phyloP scores from a whole-genome alignment of 2,113 vertebrate species.

The Taurulus bubalis region DNA sequence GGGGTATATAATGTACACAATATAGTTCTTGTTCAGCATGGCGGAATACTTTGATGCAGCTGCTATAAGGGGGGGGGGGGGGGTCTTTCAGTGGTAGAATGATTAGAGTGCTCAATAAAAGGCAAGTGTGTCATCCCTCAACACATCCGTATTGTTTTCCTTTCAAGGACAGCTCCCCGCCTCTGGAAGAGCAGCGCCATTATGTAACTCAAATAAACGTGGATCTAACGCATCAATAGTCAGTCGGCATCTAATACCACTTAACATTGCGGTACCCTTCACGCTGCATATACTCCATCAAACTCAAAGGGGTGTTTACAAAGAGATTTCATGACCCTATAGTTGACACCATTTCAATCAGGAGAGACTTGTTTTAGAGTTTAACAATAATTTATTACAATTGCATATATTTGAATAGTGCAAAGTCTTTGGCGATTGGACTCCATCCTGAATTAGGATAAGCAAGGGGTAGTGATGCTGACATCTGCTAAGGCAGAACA shows the following conservation, averaged over 20 bases:
- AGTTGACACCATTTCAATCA: neutral
- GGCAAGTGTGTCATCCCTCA: slow-evolving; percentile 35
- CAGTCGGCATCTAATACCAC: slow-evolving; percentile 61
- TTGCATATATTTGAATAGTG: no score
- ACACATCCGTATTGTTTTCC: slow-evolving; percentile 54
- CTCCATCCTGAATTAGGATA: no score
- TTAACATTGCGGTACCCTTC: slow-evolving; percentile 69
- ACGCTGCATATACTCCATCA: slow-evolving; percentile 13
- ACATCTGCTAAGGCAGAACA: no score
- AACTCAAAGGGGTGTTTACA: slow-evolving; percentile 10
- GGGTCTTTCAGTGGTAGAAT: slow-evolving; percentile 9
- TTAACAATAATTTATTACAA: no score
- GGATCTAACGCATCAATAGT: slow-evolving; percentile 55
- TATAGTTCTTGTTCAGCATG: neutral
- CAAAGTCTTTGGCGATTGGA: no score
- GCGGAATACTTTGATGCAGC: neutral
- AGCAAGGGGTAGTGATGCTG: no score
- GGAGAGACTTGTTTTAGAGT: no score
- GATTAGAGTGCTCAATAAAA: slow-evolving; percentile 34
- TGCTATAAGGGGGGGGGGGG: neutral
- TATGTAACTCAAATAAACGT: slow-evolving; percentile 45
- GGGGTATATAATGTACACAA: slow-evolving; percentile 4
- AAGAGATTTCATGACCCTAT: slow-evolving; percentile 15
- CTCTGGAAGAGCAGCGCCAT: slow-evolving; percentile 33
- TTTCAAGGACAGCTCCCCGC: slow-evolving; percentile 33